Percentiles rank a stretch among this genome's conserved stretches.
These are phyloP conservation scores for Melanotus villosus DNA, from an alignment of 2,888 invertebrate species.

Conservation along the genomic window DNA sequence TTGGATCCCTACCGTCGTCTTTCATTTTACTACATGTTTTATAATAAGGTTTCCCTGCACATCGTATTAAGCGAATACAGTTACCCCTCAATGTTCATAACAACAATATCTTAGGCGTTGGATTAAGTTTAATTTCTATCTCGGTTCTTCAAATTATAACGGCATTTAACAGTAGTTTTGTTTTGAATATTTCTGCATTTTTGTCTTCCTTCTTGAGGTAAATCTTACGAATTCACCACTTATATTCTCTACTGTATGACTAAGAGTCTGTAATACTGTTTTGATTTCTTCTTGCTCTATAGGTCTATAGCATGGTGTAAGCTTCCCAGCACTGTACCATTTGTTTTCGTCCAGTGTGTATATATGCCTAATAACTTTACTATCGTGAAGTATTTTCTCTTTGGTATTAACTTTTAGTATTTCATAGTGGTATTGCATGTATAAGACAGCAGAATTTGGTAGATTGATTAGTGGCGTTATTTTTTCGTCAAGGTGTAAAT, in stretches of 20 bases:
- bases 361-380: slow-evolving; percentile 9
- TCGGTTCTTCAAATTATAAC: slow-evolving; percentile 12
- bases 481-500: neutral
- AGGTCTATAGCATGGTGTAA: slow-evolving; percentile 8
- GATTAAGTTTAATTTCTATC: slow-evolving; percentile 16
- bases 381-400: slow-evolving; percentile 1
- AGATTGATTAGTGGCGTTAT: slow-evolving; percentile 6
- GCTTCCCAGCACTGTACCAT: slow-evolving; percentile 5
- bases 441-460: neutral
- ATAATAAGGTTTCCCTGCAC: slow-evolving; percentile 1
- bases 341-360: slow-evolving; percentile 17
- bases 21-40: slow-evolving; percentile 5
- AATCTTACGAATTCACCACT: slow-evolving; percentile 16
- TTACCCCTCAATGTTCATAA: slow-evolving; percentile 1
- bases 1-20: neutral
- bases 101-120: slow-evolving; percentile 19
- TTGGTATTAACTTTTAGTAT: neutral
- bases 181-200: neutral
- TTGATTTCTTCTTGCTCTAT: slow-evolving; percentile 17
- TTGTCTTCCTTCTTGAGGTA: neutral
- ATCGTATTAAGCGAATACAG: slow-evolving; percentile 1
- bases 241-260: slow-evolving; percentile 5
- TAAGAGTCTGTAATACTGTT: slow-evolving; percentile 15
- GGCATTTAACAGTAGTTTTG: slow-evolving; percentile 7
- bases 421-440: neutral